Evolutionary conservation across 1,140 invertebrate genomes (phyloP), one percentile per base, ranked within the genome.

Genomic region (Drosophila nigrodunni): DNA sequence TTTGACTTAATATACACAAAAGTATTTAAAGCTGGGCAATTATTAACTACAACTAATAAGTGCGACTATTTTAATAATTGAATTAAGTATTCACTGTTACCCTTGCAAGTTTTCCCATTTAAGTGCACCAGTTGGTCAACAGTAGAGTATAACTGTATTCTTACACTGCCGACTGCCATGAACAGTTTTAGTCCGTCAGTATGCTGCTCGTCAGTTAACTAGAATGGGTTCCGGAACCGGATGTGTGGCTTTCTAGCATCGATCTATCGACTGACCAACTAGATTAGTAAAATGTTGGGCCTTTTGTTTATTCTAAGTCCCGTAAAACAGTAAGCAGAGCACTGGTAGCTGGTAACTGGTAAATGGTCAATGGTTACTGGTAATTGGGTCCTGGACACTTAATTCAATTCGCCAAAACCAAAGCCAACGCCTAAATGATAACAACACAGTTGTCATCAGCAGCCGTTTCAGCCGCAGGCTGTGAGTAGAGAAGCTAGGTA

Each of bases 231-330:
- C 43, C 80, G 85, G 85, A 77, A 89, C 61, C 80, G 80, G 86
- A 89, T 85, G 80, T 76, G 80, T 75, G 77, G 78, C 81, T 78
- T 89, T 80, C 69, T 74, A 64, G 64, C 77, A 69, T 61, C 69
- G 49, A 69, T 44, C 50, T 18, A 6, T 11, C 65, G 46, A 39
- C 65, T 78, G 57, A 21, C 49, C 77, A 69, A 54, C 72, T 46
- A 37, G 35, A n/a, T 13, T 34, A 21, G 47, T 57, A 34, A 71
- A 73, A 61, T 59, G 52, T 43, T 25, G 46, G 34, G 30, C 54
- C 72, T 6, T 57, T 79, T 82, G 83, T 82, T 71, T 73, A 58
- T 67, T 47, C 58, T 67, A 58, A 73, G 13, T 44, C 67, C 47
- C 70, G 35, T 37, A 64, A 59, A 57, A 41, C 62, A 72, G 74